Conservation (phyloP, 2,888 invertebrate species). For the Helicoverpa assulta region DNA sequence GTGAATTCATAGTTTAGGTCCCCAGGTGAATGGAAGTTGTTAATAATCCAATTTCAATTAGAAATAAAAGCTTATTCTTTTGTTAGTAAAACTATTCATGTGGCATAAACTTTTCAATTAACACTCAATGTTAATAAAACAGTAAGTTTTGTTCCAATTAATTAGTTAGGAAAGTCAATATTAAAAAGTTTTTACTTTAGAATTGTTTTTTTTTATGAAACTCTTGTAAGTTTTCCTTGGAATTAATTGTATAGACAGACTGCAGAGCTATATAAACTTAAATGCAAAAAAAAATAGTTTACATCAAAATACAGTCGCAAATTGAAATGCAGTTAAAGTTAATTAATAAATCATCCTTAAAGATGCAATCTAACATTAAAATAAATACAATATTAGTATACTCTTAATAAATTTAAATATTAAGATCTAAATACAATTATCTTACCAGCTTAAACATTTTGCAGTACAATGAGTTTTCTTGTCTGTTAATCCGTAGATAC, state of each 20-base stretch:
- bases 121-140: background rate
- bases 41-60: background rate
- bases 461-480: conserved; percentile 48
- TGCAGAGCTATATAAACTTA: too few species aligned
- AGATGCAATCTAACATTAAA: too few species aligned
- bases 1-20: background rate
- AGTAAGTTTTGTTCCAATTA: conserved; percentile 5
- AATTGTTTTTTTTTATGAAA: background rate
- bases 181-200: background rate
- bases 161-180: conserved; percentile 3
- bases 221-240: conserved; percentile 1
- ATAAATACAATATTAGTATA: too few species aligned
- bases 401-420: background rate
- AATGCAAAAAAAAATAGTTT: background rate
- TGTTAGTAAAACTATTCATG: conserved; percentile 5
- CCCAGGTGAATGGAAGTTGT: conserved; percentile 11
- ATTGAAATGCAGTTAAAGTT: background rate
- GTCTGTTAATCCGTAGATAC: conserved; percentile 65
- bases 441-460: conserved; percentile 83
- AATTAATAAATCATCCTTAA: background rate
- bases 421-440: conserved; percentile 2
- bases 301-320: background rate
- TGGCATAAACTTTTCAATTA: conserved; percentile 10
- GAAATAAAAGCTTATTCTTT: background rate
- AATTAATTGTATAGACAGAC: background rate